Percentiles rank a stretch among this genome's conserved stretches.
phyloP scores from a whole-genome alignment of 2,113 vertebrate genomes.

The Pogona vitticeps region DNA sequence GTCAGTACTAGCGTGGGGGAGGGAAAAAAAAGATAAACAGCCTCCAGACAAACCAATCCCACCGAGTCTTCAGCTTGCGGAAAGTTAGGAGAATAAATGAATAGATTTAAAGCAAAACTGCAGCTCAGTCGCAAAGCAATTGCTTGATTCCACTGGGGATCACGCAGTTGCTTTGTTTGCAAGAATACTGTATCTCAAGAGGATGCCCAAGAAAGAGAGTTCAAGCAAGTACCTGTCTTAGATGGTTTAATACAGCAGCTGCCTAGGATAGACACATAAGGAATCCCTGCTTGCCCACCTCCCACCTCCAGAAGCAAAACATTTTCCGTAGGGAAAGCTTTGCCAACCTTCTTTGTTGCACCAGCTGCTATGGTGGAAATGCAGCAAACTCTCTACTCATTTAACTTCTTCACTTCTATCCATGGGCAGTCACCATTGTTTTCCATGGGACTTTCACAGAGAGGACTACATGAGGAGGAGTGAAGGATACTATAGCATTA shows the following conservation, averaged over 20 bases:
- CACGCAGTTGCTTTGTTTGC: background rate
- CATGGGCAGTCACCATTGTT: background rate
- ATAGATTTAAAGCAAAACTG: background rate
- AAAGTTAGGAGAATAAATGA: conserved; percentile 36
- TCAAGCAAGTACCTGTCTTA: background rate
- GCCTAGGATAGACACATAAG: background rate
- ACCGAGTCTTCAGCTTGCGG: conserved; percentile 52
- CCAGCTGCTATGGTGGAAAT: background rate
- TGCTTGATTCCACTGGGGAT: conserved; percentile 37
- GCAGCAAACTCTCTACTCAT: background rate
- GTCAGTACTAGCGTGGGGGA: conserved; percentile 46
- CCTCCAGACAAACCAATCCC: conserved; percentile 58
- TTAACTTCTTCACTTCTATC: background rate
- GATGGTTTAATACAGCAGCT: background rate
- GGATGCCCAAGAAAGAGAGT: background rate
- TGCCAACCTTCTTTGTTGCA: background rate
- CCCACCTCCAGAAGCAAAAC: background rate
- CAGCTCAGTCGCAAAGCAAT: conserved; percentile 37
- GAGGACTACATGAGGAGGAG: no score
- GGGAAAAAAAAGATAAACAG: conserved; percentile 61
- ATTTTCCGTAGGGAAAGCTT: background rate
- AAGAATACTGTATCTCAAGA: background rate
- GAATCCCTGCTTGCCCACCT: background rate
- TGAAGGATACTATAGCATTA: no score
- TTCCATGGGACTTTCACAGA: no score